Conservation (phyloP, 2,888 invertebrate genomes). For the Drosophila lacicola region DNA sequence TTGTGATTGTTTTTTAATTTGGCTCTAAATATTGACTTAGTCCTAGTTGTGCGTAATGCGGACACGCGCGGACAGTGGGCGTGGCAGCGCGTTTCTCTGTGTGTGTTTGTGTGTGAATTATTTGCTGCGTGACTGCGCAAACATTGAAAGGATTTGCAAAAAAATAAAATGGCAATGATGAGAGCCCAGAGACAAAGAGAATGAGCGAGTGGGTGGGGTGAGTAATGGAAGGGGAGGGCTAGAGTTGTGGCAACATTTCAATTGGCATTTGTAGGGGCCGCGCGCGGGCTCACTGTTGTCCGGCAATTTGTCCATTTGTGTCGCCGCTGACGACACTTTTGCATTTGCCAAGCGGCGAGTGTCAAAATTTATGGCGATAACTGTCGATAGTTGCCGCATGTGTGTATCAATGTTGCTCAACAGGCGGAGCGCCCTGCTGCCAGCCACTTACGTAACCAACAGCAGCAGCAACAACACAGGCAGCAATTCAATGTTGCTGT, state of each 20-base stretch:
- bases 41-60: slow-evolving; percentile 44
- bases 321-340: slow-evolving; percentile 71
- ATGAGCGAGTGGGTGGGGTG: not conserved
- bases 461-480: slow-evolving; percentile 36
- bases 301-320: slow-evolving; percentile 74
- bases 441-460: slow-evolving; percentile 64
- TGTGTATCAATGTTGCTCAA: slow-evolving; percentile 69
- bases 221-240: not conserved
- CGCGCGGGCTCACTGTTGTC: not conserved
- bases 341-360: slow-evolving; percentile 71
- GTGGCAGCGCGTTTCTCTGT: slow-evolving; percentile 10
- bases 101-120: slow-evolving; percentile 53
- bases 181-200: slow-evolving; percentile 1
- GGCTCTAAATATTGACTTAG: slow-evolving; percentile 79
- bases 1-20: slow-evolving; percentile 82
- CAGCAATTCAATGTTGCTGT: slow-evolving; percentile 70
- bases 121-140: slow-evolving; percentile 84
- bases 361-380: slow-evolving; percentile 82
- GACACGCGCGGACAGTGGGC: slow-evolving; percentile 27
- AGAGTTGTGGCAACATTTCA: slow-evolving; percentile 47
- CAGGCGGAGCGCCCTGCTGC: slow-evolving; percentile 68
- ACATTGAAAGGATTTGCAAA: slow-evolving; percentile 84
- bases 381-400: slow-evolving; percentile 74
- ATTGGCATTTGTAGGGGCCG: slow-evolving; percentile 35
- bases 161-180: slow-evolving; percentile 55